A percentile compares a stretch with the other conserved stretches of the same genome.
Evolutionary conservation across 2,797 vertebrate species (phyloP).

Genomic region (Lemur catta): DNA sequence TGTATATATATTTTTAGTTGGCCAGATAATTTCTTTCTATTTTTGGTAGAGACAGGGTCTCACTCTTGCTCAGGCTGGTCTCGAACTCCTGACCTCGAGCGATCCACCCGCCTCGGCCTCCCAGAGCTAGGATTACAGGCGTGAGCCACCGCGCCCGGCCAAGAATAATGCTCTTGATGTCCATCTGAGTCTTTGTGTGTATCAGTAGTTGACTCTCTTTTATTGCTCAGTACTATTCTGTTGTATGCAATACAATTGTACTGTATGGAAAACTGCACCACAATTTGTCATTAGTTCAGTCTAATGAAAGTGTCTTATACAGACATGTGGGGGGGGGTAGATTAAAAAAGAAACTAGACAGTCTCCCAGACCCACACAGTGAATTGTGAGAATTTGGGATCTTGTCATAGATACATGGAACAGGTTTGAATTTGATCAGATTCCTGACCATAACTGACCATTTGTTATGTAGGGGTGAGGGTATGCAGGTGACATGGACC

Average conservation of each 20-base stretch:
- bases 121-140: no score
- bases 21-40: no score
- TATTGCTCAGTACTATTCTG: neutral
- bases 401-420: neutral
- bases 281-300: neutral
- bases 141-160: no score
- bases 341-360: neutral
- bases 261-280: neutral
- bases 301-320: neutral
- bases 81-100: no score
- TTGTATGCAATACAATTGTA: neutral
- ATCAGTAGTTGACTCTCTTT: neutral
- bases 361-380: neutral
- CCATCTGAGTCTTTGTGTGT: neutral
- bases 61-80: no score
- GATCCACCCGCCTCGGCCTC: no score
- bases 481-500: no score
- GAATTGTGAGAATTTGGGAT: neutral
- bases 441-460: neutral
- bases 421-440: neutral
- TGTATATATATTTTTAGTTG: no score
- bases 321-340: neutral
- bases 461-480: neutral
- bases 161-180: neutral
- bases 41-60: no score